A percentile compares a stretch with the other conserved stretches of the same genome.
These are phyloP conservation scores for Myrmophylax atrothorax DNA, from an alignment of 2,113 vertebrate species.

Conservation along the genomic window DNA sequence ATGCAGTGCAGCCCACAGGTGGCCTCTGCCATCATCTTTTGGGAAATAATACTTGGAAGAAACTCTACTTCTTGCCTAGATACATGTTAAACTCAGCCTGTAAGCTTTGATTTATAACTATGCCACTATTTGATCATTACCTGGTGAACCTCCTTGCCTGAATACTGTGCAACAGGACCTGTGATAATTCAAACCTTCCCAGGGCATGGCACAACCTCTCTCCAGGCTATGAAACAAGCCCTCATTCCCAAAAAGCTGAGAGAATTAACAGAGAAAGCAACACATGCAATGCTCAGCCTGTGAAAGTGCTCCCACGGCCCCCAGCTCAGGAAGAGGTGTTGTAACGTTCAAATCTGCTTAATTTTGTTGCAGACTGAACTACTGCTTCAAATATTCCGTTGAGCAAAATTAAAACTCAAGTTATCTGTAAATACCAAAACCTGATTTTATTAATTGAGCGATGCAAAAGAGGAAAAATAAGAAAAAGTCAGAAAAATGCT, in stretches of 20 bases:
- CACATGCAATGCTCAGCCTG: fast-evolving
- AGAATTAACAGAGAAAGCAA: not conserved
- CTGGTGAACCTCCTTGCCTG: not conserved
- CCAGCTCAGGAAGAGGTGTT: not conserved
- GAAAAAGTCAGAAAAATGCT: too few species aligned
- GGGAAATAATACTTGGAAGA: not conserved
- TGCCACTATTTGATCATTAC: not conserved
- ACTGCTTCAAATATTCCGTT: too few species aligned
- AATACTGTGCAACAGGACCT: not conserved
- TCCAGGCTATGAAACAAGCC: not conserved
- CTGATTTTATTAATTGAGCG: too few species aligned
- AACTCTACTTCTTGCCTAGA: not conserved
- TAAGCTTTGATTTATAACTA: not conserved
- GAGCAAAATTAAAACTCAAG: too few species aligned
- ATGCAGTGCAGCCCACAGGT: not conserved
- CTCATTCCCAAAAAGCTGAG: not conserved
- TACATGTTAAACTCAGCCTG: not conserved
- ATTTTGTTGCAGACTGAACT: too few species aligned
- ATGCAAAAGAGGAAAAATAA: too few species aligned
- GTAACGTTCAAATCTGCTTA: too few species aligned
- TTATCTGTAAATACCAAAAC: too few species aligned
- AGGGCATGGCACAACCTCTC: not conserved
- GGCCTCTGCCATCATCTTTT: not conserved
- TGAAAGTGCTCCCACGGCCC: not conserved
- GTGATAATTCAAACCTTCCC: not conserved